phyloP scores from a whole-genome alignment of 2,113 vertebrate genomes.

The Crotalus viridis region DNA sequence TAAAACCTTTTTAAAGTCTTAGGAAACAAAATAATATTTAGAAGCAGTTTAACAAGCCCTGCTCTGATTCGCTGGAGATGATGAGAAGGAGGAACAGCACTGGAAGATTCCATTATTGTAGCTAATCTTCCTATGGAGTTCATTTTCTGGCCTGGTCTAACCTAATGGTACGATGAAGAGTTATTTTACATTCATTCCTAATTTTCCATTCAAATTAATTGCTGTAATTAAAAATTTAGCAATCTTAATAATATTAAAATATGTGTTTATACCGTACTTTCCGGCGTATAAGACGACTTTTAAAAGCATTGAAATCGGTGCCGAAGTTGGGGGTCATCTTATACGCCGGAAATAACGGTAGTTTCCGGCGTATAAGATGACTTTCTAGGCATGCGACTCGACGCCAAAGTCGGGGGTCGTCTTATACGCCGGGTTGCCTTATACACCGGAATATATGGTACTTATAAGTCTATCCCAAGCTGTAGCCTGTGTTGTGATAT shows the following conservation, averaged over 20 bases:
- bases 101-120: neutral
- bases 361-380: too few species aligned
- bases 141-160: neutral
- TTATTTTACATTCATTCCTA: neutral
- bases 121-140: neutral
- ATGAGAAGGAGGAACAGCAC: neutral
- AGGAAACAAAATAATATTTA: neutral
- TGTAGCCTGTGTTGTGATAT: neutral
- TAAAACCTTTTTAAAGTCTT: neutral
- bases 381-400: too few species aligned
- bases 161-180: neutral
- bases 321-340: too few species aligned
- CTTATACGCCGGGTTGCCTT: too few species aligned
- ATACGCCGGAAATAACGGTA: too few species aligned
- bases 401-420: too few species aligned
- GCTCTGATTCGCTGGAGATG: neutral
- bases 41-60: neutral
- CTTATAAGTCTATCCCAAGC: neutral
- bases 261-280: neutral
- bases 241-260: neutral
- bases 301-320: too few species aligned
- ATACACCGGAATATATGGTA: too few species aligned
- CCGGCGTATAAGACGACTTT: too few species aligned
- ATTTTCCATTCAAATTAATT: neutral
- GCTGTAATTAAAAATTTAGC: neutral